A percentile compares a stretch with the other conserved stretches of the same genome.
These are phyloP conservation scores for Cervus canadensis DNA, from an alignment of 2,113 vertebrate genomes.

Conservation along the genomic window DNA sequence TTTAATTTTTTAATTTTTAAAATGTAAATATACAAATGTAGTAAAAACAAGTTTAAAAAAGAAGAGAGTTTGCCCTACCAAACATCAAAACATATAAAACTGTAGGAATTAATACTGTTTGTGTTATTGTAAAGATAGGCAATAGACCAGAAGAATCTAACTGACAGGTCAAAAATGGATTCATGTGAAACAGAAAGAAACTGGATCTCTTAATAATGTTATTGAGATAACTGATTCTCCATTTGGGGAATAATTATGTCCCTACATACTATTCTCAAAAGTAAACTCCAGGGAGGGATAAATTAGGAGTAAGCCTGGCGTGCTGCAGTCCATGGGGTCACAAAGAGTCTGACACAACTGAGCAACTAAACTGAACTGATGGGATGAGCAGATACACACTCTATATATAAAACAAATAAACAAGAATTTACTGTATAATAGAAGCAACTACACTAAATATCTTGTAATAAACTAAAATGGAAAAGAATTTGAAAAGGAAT, in stretches of 20 bases:
- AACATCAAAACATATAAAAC: not conserved
- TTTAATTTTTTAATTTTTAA: not conserved
- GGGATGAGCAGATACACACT: not conserved
- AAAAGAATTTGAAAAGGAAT: not conserved
- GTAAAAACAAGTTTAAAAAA: not conserved
- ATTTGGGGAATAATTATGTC: not conserved
- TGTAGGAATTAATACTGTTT: not conserved
- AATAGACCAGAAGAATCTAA: not conserved
- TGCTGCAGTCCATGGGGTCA: not conserved
- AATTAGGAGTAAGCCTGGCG: not conserved
- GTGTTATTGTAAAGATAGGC: not conserved
- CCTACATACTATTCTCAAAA: not conserved
- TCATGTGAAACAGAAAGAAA: not conserved
- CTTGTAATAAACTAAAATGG: not conserved
- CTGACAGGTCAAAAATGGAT: not conserved
- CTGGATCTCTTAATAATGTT: not conserved
- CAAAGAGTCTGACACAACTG: not conserved
- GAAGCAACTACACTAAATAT: not conserved
- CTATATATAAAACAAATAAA: not conserved
- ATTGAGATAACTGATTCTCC: not conserved
- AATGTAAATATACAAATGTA: not conserved
- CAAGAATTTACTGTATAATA: not conserved
- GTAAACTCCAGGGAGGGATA: not conserved
- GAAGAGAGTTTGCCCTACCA: not conserved
- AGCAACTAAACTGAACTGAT: not conserved